Evolutionary conservation across 1,140 invertebrate species (phyloP).

Genomic region (Drosophila equinoxialis): DNA sequence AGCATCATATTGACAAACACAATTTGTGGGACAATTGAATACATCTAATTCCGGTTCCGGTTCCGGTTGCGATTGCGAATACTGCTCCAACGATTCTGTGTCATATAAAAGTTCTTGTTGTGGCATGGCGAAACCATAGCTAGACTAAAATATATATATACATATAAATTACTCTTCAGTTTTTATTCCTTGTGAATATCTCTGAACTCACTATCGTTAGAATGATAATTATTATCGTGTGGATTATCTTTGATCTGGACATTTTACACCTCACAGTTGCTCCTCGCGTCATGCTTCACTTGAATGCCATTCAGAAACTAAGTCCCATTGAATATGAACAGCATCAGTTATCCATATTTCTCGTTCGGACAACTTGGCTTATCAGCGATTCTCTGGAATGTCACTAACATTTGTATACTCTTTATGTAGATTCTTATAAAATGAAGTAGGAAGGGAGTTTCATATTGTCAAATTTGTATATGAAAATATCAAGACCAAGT

Average conservation of each 20-base stretch:
- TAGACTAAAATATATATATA: constrained; percentile 19
- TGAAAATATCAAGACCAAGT: no score
- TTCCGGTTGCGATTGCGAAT: neutral
- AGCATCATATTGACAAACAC: constrained; percentile 84
- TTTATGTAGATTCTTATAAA: neutral
- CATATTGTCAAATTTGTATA: no score
- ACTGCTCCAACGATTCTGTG: neutral
- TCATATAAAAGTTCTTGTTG: neutral
- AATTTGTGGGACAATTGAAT: constrained; percentile 82
- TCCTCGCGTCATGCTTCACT: constrained; percentile 31
- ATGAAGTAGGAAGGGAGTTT: no score
- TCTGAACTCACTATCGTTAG: constrained; percentile 26
- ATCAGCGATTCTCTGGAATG: neutral
- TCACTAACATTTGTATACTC: neutral
- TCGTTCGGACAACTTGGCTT: neutral
- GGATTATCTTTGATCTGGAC: constrained; percentile 16
- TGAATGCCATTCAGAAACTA: constrained; percentile 52
- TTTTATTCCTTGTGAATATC: neutral
- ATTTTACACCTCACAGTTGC: constrained; percentile 20
- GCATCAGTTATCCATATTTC: constrained; percentile 2
- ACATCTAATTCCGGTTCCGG: constrained; percentile 30
- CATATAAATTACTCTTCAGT: neutral
- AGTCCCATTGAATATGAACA: constrained; percentile 12
- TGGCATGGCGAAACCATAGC: neutral
- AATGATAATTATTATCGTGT: constrained; percentile 19